Evolutionary conservation across 53 echinoderm and acorn worm genomes (phyloP).

Genomic region (Actinopyga echinites): DNA sequence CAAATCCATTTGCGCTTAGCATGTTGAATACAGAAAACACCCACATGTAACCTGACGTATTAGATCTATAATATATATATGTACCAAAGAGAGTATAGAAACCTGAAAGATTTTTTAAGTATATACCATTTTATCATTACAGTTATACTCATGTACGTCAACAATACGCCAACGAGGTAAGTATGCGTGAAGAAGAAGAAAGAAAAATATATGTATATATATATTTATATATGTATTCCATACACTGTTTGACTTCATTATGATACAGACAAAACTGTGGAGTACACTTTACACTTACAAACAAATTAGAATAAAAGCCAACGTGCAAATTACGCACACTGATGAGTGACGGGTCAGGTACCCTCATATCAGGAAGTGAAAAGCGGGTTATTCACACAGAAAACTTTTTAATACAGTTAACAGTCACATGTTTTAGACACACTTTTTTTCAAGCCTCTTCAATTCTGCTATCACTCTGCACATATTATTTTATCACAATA

Average conservation of each 20-base stretch:
- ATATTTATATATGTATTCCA: background rate
- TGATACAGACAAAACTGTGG: background rate
- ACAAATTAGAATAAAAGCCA: background rate
- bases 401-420: background rate
- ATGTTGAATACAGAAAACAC: constrained; percentile 32
- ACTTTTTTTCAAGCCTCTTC: background rate
- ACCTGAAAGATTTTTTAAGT: constrained; percentile 1
- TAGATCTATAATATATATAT: constrained; percentile 32
- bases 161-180: constrained; percentile 26
- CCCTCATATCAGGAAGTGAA: background rate
- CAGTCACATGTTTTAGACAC: background rate
- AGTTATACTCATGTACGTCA: constrained; percentile 5
- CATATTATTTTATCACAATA: background rate
- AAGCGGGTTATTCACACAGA: background rate
- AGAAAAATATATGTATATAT: background rate
- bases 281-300: constrained; percentile 21
- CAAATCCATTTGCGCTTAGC: constrained; percentile 25
- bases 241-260: constrained; percentile 14
- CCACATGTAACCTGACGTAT: constrained; percentile 1
- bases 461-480: background rate
- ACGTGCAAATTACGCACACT: background rate
- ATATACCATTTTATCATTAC: constrained; percentile 12
- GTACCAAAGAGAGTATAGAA: constrained; percentile 1
- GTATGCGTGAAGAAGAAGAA: constrained; percentile 17
- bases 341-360: background rate